Conservation (phyloP, 64 coral and sea anemone genomes). For the Dendrophyllia cribrosa region DNA sequence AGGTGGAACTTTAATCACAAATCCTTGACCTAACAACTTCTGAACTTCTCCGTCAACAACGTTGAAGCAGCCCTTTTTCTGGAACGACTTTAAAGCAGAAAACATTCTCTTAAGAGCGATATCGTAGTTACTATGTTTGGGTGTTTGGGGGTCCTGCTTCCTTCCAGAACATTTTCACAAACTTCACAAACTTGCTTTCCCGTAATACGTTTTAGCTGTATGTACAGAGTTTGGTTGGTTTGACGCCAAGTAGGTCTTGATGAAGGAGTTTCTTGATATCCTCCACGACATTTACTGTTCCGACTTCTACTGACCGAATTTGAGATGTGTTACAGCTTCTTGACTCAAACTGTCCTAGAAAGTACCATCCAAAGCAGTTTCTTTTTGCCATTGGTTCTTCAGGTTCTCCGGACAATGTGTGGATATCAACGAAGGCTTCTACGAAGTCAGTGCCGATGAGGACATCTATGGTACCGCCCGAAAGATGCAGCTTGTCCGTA, state of each 20-base stretch:
- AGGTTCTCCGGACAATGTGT: background rate
- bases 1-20: too few species aligned
- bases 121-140: conserved; percentile 27
- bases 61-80: background rate
- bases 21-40: conserved; percentile 15
- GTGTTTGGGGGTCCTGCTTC: conserved; percentile 6
- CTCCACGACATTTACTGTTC: conserved; percentile 30
- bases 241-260: conserved; percentile 41
- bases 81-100: background rate
- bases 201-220: conserved; percentile 28
- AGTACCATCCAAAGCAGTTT: conserved; percentile 72
- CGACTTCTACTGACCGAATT: conserved; percentile 11
- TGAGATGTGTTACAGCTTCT: background rate
- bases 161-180: conserved; percentile 24
- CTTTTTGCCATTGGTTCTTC: conserved; percentile 54
- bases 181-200: conserved; percentile 30
- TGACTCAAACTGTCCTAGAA: conserved; percentile 42
- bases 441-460: too few species aligned
- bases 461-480: too few species aligned
- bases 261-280: conserved; percentile 38
- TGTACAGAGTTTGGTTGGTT: conserved; percentile 40
- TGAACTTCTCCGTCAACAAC: conserved; percentile 25
- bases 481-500: too few species aligned
- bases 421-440: too few species aligned
- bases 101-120: conserved; percentile 17